phyloP scores from a whole-genome alignment of 2,888 invertebrate genomes.

The Campoletis raptor region DNA sequence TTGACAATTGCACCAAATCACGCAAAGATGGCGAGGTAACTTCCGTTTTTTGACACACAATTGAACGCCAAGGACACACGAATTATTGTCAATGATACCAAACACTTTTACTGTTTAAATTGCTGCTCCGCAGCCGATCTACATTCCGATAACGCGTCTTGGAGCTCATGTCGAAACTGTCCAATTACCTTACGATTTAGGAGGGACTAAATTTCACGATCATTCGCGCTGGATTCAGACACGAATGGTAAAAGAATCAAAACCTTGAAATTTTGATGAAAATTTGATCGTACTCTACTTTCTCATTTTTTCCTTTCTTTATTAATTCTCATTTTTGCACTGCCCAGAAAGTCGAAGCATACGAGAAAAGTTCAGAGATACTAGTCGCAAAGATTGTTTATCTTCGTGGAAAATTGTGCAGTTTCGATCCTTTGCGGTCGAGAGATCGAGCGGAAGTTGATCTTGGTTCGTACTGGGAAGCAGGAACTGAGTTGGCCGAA shows the following conservation, averaged over 20 bases:
- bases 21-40: conserved; percentile 87
- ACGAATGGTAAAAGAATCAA: conserved; percentile 87
- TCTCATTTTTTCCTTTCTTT: not conserved
- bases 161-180: conserved; percentile 89
- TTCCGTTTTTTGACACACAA: not conserved
- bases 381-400: conserved; percentile 88
- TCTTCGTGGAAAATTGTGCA: conserved; percentile 87
- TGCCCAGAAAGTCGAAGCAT: conserved; percentile 89
- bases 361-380: conserved; percentile 87
- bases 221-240: conserved; percentile 91
- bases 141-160: conserved; percentile 89
- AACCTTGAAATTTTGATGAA: not conserved
- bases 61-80: not conserved
- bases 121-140: conserved; percentile 87
- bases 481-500: conserved; percentile 84
- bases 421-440: conserved; percentile 86
- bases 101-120: not conserved
- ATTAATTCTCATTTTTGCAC: conserved; percentile 11
- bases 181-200: conserved; percentile 90
- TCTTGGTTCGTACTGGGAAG: conserved; percentile 86
- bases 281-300: not conserved
- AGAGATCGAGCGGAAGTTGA: conserved; percentile 86
- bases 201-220: conserved; percentile 90
- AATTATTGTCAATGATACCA: not conserved
- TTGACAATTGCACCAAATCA: conserved; percentile 89